A percentile compares a stretch with the other conserved stretches of the same genome.
These are phyloP conservation scores for Aythya baeri DNA, from an alignment of 2,113 vertebrate species.

Conservation along the genomic window DNA sequence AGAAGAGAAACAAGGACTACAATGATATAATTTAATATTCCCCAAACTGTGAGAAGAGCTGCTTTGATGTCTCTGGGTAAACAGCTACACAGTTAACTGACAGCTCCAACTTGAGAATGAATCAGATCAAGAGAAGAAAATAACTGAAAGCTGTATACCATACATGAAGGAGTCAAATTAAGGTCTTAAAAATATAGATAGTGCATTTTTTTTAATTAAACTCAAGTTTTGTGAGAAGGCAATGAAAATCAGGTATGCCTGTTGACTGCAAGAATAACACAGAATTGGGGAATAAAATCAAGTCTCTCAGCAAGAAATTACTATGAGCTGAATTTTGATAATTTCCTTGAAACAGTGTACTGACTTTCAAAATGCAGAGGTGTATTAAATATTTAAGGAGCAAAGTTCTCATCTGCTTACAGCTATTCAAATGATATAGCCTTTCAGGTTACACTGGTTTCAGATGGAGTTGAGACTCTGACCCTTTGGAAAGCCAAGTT, in stretches of 20 bases:
- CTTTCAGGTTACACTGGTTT: not conserved
- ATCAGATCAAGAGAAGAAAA: not conserved
- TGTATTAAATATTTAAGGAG: slow-evolving; percentile 40
- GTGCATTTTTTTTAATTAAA: not conserved
- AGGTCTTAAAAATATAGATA: not conserved
- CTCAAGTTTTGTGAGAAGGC: not conserved
- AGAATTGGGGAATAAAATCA: not conserved
- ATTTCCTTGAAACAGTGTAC: not conserved
- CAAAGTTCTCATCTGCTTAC: not conserved
- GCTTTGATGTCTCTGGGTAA: slow-evolving; percentile 11
- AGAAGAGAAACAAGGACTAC: not conserved
- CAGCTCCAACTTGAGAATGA: not conserved
- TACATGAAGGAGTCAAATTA: not conserved
- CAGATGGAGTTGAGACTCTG: not conserved
- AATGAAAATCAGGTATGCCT: not conserved
- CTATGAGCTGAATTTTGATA: not conserved
- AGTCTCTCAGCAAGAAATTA: not conserved
- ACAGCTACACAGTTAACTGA: not conserved
- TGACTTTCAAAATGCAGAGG: not conserved
- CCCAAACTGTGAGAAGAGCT: not conserved
- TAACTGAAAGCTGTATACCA: not conserved
- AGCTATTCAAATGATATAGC: not conserved
- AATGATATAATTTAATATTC: not conserved
- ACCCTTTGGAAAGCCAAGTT: not conserved
- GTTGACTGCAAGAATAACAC: not conserved